Evolutionary conservation across 1,140 invertebrate genomes (phyloP), one percentile per base, ranked within the genome.

Genomic region (Teleogryllus occipitalis): DNA sequence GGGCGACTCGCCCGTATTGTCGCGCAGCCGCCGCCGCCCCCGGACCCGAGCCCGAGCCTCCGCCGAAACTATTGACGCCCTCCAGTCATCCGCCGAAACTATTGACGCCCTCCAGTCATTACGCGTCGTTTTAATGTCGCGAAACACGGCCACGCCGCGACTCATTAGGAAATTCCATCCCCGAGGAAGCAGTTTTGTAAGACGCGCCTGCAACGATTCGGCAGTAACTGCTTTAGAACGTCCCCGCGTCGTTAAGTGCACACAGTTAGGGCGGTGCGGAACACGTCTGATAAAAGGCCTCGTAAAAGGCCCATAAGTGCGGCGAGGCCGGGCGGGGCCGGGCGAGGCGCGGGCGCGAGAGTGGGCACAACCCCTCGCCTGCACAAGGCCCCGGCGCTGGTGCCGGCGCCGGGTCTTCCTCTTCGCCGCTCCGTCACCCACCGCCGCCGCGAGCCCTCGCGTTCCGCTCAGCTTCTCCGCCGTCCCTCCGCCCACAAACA

Each of bases 121-220:
- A 3, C 54, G 18, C 54, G 18, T 65, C 54, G 2, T 65, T 65
- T 65, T 65, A 65, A 65, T 65, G 54, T 65, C 18, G 54, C 54
- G 54, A 65, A 65, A 65, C 54, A 65, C 54, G 54, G 54, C 18
- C 15, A 18, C 54, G 54, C 54, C 54, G 10, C 54, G 54, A 65
- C 18, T 65, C 54, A 65, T 65, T 65, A 65, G 54, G 54, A 65
- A 65, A 65, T 65, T 65, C 54, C 54, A 65, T 65, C 54, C 54
- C 54, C 54, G 54, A 65, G 54, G 54, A 65, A 65, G 54, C 54
- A 65, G 54, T 65, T 65, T 65, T 65, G 54, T 65, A 65, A 65
- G 54, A 65, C 54, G 10, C 18, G 54, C 3, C 18, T 10, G 2
- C 10, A 65, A 8, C 10, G 18, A 14, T 65, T 18, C 18, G 10